These are phyloP conservation scores for Fopius arisanus DNA, from an alignment of 1,140 invertebrate species.

Conservation along the genomic window DNA sequence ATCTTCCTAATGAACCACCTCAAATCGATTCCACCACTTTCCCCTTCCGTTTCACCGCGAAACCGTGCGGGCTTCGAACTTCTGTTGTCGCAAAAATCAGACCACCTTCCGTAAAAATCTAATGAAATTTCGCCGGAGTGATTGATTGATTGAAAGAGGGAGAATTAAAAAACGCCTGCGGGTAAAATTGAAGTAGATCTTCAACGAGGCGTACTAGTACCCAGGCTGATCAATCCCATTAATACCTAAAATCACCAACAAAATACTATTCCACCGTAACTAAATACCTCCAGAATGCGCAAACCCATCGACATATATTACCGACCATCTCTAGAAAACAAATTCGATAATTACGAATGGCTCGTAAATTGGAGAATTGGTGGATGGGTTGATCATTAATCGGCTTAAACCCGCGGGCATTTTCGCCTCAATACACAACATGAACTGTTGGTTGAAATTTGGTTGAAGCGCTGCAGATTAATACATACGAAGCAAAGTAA, in stretches of 20 bases:
- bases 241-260: not conserved
- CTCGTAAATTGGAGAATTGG: conserved; percentile 19
- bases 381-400: conserved; percentile 28
- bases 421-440: not conserved
- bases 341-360: conserved; percentile 26
- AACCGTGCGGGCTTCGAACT: not conserved
- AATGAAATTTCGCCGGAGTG: not conserved
- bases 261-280: not conserved
- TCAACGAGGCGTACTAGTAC: not conserved
- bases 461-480: not conserved
- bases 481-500: not conserved
- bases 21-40: not conserved
- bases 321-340: not conserved
- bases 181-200: not conserved
- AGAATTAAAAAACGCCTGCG: not conserved
- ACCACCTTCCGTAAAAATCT: not conserved
- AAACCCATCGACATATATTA: not conserved
- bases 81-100: not conserved
- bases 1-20: not conserved
- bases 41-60: not conserved
- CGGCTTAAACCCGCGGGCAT: conserved; percentile 15
- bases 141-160: conserved; percentile 14
- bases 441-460: not conserved
- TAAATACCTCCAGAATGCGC: conserved; percentile 1
- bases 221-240: not conserved